A percentile compares a stretch with the other conserved stretches of the same genome.
Conservation (phyloP, 1,140 invertebrate genomes). For the Bradynema listronoti region DNA sequence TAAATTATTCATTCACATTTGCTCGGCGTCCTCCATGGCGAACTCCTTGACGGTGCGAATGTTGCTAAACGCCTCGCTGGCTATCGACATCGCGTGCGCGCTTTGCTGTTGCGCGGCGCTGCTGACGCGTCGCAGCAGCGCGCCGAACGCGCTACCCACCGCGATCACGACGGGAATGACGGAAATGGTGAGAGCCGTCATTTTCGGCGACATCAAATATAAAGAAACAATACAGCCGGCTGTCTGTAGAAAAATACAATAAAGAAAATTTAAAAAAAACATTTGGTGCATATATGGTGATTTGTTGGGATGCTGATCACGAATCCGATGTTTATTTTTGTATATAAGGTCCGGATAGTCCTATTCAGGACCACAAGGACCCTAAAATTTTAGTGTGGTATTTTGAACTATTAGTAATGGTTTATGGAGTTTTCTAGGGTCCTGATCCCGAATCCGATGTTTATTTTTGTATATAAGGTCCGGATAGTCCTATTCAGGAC, state of each 20-base stretch:
- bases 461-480: too few species aligned
- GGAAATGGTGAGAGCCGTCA: constrained; percentile 73
- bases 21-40: constrained; percentile 74
- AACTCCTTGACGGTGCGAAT: constrained; percentile 82
- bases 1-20: constrained; percentile 56
- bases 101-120: constrained; percentile 72
- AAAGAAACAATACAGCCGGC: constrained; percentile 72
- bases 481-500: too few species aligned
- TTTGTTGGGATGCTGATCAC: too few species aligned
- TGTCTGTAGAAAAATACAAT: constrained; percentile 60
- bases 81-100: constrained; percentile 75
- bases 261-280: too few species aligned
- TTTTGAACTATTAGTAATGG: too few species aligned
- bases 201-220: constrained; percentile 75
- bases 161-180: constrained; percentile 75
- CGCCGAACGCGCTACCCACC: constrained; percentile 70
- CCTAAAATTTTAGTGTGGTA: too few species aligned
- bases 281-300: background rate
- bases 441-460: too few species aligned
- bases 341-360: too few species aligned
- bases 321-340: too few species aligned
- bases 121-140: constrained; percentile 68
- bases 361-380: too few species aligned
- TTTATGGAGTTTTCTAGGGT: too few species aligned
- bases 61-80: constrained; percentile 84